Evolutionary conservation across 2,113 vertebrate species (phyloP), one percentile per base, ranked within the genome.

Genomic region (Carassius gibelio): DNA sequence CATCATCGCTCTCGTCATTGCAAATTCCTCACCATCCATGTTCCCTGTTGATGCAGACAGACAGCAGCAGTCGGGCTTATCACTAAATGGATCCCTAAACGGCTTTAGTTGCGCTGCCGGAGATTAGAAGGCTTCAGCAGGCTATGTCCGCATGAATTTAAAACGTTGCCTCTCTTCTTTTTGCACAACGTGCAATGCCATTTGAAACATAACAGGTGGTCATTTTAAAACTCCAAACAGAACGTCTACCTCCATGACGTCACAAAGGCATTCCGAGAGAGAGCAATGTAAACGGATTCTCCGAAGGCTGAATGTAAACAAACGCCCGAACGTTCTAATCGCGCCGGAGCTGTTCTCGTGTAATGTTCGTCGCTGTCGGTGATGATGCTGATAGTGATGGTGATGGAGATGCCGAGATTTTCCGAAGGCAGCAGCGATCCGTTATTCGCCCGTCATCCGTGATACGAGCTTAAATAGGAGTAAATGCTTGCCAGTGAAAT

Each of bases 1-100:
- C 26, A 89, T 9, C 36, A 26, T 79, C 77, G 89, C 89, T 86
- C 87, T 83, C 81, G 84, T 91, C 88, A 91, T 78, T 87, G 89
- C 72, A 90, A 87, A 91, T 91, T 91, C 92, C 91, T 93, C 87
- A 91, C 93, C 93, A 91, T 89, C 92, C 94, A 94, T 95, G 89
- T 87, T 92, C 87, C 88, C 89, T 90, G 91, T 86, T 84, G 75
- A 83, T 87, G 68, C 89, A 84, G 59, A 89, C 74, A 84, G 79
- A 89, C 74, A 86, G 79, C 72, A 84, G 75, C 74, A 88, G 89
- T 90, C 89, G 84, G 86, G 93, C 92, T 94, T 94, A 93, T 85
- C 90, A 90, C 90, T 92, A 91, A 93, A 93, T 90, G 88, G 92
- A 81, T 91, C 88, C 77, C 88, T 91, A 92, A 93, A 92, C 90